These are phyloP conservation scores for Chalcis sispes DNA, from an alignment of 2,888 invertebrate genomes.

Conservation along the genomic window DNA sequence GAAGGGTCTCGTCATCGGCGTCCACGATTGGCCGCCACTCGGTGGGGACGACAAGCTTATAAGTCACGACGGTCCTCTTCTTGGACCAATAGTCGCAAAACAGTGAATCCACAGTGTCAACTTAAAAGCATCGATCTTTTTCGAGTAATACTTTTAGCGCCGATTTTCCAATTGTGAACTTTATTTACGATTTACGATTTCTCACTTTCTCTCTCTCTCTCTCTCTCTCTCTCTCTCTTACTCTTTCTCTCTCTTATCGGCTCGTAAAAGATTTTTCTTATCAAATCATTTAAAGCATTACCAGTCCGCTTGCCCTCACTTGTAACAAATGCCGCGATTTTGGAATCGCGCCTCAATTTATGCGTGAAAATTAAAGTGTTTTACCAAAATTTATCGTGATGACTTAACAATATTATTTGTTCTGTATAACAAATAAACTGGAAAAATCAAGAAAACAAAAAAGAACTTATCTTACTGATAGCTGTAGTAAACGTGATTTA, in stretches of 20 bases:
- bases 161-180: background rate
- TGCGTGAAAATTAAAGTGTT: slow-evolving; percentile 6
- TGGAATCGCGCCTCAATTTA: background rate
- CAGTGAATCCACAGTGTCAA: slow-evolving; percentile 67
- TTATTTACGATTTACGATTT: no score
- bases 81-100: slow-evolving; percentile 74
- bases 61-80: slow-evolving; percentile 70
- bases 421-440: no score
- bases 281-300: background rate
- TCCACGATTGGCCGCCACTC: slow-evolving; percentile 64
- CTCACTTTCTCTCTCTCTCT: no score
- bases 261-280: no score
- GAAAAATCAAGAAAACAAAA: slow-evolving; percentile 22
- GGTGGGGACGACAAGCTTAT: slow-evolving; percentile 74
- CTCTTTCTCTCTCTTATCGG: no score
- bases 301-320: background rate
- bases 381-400: slow-evolving; percentile 33
- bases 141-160: background rate
- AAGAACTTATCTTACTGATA: slow-evolving; percentile 21
- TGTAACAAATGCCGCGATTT: slow-evolving; percentile 26
- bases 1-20: slow-evolving; percentile 72
- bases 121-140: slow-evolving; percentile 37
- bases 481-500: slow-evolving; percentile 2
- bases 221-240: no score
- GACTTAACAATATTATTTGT: no score